phyloP scores from a whole-genome alignment of 2,797 vertebrate species.

The Hapalemur alaotrensis region DNA sequence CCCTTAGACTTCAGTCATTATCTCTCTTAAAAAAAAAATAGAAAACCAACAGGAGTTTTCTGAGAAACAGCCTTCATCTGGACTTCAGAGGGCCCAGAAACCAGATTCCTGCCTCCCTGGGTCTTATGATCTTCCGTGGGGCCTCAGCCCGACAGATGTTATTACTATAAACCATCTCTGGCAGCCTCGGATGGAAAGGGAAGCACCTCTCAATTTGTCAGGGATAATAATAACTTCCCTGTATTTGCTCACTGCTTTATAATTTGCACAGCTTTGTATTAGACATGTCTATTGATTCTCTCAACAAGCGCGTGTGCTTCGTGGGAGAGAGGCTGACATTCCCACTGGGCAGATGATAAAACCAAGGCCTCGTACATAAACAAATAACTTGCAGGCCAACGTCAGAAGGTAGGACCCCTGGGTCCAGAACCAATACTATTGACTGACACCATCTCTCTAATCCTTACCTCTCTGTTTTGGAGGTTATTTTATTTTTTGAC shows the following conservation, averaged over 20 bases:
- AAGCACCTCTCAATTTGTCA: constrained; percentile 52
- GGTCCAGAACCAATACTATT: not conserved
- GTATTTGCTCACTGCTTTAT: not conserved
- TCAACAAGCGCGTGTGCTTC: not conserved
- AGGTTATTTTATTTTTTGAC: not conserved
- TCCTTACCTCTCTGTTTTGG: not conserved
- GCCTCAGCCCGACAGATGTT: constrained; percentile 26
- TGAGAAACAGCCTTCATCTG: constrained; percentile 4
- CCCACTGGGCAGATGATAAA: not conserved
- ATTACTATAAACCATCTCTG: constrained; percentile 33
- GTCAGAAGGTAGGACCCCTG: not conserved
- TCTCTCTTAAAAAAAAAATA: not conserved
- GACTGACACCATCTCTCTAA: not conserved
- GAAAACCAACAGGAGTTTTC: not conserved
- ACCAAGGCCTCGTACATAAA: not conserved
- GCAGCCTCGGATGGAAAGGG: constrained; percentile 8
- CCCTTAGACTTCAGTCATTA: not conserved
- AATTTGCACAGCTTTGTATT: not conserved
- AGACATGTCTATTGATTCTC: not conserved
- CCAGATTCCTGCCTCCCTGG: not conserved
- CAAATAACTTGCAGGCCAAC: not conserved
- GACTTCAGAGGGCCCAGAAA: constrained; percentile 6
- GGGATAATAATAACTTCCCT: not conserved
- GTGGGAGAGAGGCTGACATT: not conserved
- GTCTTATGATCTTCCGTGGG: not conserved